phyloP scores from a whole-genome alignment of 2,888 invertebrate genomes.

The Pocota personata region DNA sequence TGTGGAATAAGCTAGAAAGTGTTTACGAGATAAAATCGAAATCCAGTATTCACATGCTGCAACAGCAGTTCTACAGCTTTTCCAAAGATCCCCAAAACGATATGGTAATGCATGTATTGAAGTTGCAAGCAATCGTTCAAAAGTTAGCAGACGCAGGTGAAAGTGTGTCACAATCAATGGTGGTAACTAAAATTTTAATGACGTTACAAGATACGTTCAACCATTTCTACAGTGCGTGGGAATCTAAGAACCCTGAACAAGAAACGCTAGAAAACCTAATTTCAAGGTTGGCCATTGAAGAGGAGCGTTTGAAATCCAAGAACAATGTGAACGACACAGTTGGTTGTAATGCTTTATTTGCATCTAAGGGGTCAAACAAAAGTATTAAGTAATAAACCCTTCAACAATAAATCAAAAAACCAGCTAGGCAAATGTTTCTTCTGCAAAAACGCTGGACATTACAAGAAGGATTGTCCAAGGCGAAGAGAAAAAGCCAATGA shows the following conservation, averaged over 20 bases:
- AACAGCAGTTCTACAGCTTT: too few relatives aligned
- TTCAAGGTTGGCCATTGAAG: constrained; percentile 59
- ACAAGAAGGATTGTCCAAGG: too few relatives aligned
- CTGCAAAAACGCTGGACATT: neutral
- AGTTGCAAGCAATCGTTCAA: constrained; percentile 43
- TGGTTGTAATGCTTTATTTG: neutral
- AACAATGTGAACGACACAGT: neutral
- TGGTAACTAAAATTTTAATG: constrained; percentile 51
- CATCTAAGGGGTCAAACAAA: neutral
- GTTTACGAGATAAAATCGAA: constrained; percentile 78
- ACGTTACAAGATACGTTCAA: constrained; percentile 49
- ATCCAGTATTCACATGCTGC: constrained; percentile 76
- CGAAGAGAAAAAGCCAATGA: neutral
- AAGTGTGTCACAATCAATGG: constrained; percentile 13
- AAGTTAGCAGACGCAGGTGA: constrained; percentile 61
- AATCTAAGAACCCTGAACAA: neutral
- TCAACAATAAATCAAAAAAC: too few relatives aligned
- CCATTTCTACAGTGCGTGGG: constrained; percentile 22
- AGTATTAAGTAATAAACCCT: neutral
- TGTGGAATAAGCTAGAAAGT: constrained; percentile 66
- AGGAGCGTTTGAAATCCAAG: constrained; percentile 13
- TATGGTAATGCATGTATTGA: constrained; percentile 61
- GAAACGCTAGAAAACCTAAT: neutral
- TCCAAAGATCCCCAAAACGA: neutral
- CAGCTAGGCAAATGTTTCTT: constrained; percentile 3